Percentiles rank a stretch among this genome's conserved stretches.
Evolutionary conservation across 2,888 invertebrate species (phyloP).

Genomic region (Hydrotaea cyrtoneurina): DNA sequence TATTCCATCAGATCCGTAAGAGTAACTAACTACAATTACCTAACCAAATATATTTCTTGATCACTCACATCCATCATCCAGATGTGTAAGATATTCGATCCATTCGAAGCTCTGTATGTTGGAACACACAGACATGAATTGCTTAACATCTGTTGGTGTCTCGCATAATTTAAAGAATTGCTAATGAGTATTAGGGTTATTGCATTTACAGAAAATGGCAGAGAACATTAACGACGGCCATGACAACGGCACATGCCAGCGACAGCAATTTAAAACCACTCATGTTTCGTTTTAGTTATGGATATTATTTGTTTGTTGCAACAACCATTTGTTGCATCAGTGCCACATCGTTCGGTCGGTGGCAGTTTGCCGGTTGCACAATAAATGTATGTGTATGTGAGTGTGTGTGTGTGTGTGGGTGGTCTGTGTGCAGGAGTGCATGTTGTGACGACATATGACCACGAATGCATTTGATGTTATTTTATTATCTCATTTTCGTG

Average conservation of each 20-base stretch:
- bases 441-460: constrained; percentile 24
- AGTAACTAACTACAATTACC: too few species aligned
- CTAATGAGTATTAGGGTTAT: constrained; percentile 12
- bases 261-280: constrained; percentile 17
- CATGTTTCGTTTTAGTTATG: constrained; percentile 40
- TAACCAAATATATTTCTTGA: too few species aligned
- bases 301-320: constrained; percentile 42
- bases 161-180: neutral
- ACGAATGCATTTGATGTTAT: constrained; percentile 41
- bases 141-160: neutral
- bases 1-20: too few species aligned
- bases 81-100: too few species aligned
- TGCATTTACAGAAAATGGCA: constrained; percentile 58
- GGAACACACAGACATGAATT: neutral
- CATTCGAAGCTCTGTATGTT: too few species aligned
- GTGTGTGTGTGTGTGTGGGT: neutral
- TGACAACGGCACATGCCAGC: neutral
- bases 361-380: constrained; percentile 35
- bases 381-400: neutral
- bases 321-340: constrained; percentile 46
- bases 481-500: constrained; percentile 33
- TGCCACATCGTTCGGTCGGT: neutral
- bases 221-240: neutral
- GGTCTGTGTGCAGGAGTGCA: neutral
- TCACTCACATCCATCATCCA: too few species aligned